Conservation (phyloP, 2,888 invertebrate species). For the Smittia aterrima region DNA sequence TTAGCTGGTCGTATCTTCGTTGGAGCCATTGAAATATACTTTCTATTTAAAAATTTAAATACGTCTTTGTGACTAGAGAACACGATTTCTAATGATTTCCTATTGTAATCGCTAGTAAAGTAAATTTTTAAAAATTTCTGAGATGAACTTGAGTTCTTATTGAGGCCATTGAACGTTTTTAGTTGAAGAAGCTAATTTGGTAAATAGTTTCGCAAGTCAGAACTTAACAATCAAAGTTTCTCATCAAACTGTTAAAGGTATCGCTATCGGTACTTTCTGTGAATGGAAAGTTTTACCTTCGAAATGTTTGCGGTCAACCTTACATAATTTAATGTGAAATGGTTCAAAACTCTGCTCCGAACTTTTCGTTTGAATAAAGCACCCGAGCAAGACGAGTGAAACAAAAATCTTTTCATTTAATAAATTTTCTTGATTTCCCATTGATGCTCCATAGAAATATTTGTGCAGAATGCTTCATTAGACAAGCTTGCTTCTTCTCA, state of each 20-base stretch:
- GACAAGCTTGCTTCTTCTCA: not conserved
- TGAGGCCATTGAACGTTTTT: too few species aligned
- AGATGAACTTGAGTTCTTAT: too few species aligned
- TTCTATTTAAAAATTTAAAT: too few species aligned
- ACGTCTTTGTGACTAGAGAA: too few species aligned
- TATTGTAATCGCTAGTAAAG: too few species aligned
- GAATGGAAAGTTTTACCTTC: not conserved
- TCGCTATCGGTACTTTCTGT: too few species aligned
- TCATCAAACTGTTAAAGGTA: too few species aligned
- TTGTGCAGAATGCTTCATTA: conserved; percentile 1
- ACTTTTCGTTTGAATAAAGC: not conserved
- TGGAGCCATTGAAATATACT: too few species aligned
- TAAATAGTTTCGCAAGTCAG: not conserved
- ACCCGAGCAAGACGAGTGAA: not conserved
- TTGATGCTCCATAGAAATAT: not conserved
- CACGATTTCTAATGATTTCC: too few species aligned
- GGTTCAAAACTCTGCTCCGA: not conserved
- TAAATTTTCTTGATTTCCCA: not conserved
- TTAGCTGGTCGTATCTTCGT: too few species aligned
- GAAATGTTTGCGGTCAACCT: conserved; percentile 1
- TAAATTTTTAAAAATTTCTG: too few species aligned
- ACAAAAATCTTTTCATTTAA: not conserved
- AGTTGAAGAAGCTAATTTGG: too few species aligned
- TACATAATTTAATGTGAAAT: not conserved
- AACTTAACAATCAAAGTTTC: not conserved